Conservation (phyloP, 2,797 vertebrate genomes). For the Cyprinella venusta region DNA sequence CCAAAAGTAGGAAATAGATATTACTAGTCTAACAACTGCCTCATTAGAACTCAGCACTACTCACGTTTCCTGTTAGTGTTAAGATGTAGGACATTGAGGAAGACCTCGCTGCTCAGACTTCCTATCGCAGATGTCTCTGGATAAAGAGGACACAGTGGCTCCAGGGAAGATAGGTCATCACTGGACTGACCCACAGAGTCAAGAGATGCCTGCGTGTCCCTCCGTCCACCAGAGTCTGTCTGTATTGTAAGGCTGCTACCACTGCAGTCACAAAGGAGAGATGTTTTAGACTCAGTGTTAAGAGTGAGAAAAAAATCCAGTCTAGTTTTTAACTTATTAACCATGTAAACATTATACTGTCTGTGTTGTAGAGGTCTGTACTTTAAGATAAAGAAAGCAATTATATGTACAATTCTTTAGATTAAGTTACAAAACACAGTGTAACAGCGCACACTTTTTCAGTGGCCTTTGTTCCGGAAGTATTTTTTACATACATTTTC, state of each 20-base stretch:
- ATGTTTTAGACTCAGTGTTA: not conserved
- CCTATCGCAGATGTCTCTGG: slow-evolving; percentile 62
- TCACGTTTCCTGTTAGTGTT: slow-evolving; percentile 74
- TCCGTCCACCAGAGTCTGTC: slow-evolving; percentile 60
- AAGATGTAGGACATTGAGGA: slow-evolving; percentile 77
- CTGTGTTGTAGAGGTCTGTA: not conserved
- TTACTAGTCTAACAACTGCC: not conserved
- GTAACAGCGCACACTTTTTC: not conserved
- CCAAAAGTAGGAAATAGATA: not conserved
- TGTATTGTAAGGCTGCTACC: slow-evolving; percentile 68
- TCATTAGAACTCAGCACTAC: slow-evolving; percentile 5
- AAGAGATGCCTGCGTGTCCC: slow-evolving; percentile 73
- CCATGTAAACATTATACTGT: not conserved
- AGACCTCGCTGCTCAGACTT: slow-evolving; percentile 77
- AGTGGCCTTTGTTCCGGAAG: not conserved
- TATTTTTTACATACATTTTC: not conserved
- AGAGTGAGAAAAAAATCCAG: not conserved
- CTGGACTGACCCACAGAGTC: slow-evolving; percentile 76
- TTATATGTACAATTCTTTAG: not conserved
- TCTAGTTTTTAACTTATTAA: not conserved
- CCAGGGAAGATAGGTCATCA: slow-evolving; percentile 73
- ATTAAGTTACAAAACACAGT: not conserved
- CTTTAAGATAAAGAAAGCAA: not conserved
- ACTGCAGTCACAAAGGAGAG: slow-evolving; percentile 43
- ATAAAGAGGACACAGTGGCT: slow-evolving; percentile 72